phyloP scores from a whole-genome alignment of 2,888 invertebrate genomes.

The Electrophaes corylata region DNA sequence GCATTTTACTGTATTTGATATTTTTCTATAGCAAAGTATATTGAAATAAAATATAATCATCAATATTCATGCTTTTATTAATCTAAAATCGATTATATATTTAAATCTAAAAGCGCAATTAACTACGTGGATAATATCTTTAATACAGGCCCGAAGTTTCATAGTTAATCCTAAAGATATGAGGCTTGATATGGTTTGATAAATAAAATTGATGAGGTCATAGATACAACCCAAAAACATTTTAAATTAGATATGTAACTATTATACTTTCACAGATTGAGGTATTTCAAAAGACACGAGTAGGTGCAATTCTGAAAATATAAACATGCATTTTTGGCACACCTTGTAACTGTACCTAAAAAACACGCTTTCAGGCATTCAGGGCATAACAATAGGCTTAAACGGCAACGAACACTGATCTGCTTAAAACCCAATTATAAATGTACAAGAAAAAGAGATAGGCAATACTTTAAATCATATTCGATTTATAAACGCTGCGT shows the following conservation, averaged over 20 bases:
- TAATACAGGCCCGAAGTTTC: conserved; percentile 33
- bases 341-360: not conserved
- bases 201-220: conserved; percentile 25
- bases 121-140: conserved; percentile 23
- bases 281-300: too few species aligned
- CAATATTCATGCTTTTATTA: conserved; percentile 37
- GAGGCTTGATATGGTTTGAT: conserved; percentile 33
- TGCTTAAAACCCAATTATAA: too few species aligned
- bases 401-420: too few species aligned
- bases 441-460: too few species aligned
- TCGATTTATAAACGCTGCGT: too few species aligned
- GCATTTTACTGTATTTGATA: conserved; percentile 48
- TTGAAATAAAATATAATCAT: conserved; percentile 39
- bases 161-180: conserved; percentile 33
- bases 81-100: conserved; percentile 30
- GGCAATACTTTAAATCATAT: too few species aligned
- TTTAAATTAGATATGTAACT: conserved; percentile 6
- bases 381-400: not conserved
- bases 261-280: too few species aligned
- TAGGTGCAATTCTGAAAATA: conserved; percentile 30
- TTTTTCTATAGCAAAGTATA: conserved; percentile 43
- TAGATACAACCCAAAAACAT: not conserved
- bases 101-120: conserved; percentile 34
- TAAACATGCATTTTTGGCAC: not conserved
- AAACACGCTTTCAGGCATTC: not conserved